These are phyloP conservation scores for Caiman crocodilus DNA, from an alignment of 2,797 vertebrate species.

Conservation along the genomic window DNA sequence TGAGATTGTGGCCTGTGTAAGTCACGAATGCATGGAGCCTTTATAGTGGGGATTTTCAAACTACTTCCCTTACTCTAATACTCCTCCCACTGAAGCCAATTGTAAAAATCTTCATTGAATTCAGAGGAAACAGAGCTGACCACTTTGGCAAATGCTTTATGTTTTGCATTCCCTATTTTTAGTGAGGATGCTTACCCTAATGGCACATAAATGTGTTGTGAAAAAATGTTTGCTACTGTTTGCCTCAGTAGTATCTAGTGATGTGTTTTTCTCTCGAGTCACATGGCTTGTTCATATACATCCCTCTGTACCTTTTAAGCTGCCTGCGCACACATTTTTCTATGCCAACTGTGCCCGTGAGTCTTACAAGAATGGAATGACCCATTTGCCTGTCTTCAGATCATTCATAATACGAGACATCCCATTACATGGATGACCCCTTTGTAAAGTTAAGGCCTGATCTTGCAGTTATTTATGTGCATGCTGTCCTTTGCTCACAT, in stretches of 20 bases:
- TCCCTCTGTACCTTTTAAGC: background rate
- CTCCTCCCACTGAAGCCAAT: background rate
- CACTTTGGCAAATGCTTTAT: background rate
- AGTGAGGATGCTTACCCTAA: background rate
- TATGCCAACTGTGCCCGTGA: accelerated
- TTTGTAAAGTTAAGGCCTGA: constrained; percentile 12
- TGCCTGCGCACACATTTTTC: constrained; percentile 31
- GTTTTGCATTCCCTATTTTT: background rate
- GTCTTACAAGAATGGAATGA: background rate
- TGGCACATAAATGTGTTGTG: background rate
- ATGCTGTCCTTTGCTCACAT: background rate
- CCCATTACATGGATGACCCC: background rate
- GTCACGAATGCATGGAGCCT: background rate
- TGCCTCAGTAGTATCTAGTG: background rate
- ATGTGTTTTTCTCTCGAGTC: background rate
- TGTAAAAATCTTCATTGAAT: background rate
- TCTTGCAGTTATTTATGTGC: background rate
- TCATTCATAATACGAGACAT: background rate
- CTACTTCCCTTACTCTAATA: background rate
- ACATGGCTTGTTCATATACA: background rate
- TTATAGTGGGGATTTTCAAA: too few species aligned
- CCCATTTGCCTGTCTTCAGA: background rate
- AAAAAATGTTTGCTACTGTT: background rate
- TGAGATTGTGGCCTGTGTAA: background rate
- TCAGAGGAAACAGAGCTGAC: background rate